Conservation (phyloP, 35 echinoderm and acorn worm species). For the Apostichopus parvimensis region DNA sequence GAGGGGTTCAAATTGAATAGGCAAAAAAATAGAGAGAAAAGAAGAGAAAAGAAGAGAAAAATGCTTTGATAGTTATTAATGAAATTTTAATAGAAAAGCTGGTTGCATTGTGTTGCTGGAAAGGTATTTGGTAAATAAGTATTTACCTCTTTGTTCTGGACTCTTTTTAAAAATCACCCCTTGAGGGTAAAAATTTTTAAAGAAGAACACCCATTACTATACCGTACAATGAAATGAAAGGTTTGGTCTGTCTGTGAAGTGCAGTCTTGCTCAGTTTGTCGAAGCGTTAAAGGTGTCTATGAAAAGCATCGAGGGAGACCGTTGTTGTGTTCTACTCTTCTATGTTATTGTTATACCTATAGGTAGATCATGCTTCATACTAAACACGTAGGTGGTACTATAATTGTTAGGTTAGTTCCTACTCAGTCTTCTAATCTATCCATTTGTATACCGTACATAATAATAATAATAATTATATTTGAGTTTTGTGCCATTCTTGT, state of each 20-base stretch:
- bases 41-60: background rate
- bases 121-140: background rate
- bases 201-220: background rate
- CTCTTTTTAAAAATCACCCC: background rate
- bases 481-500: too few species aligned
- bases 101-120: background rate
- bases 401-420: too few species aligned
- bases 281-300: background rate
- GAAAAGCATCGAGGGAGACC: too few species aligned
- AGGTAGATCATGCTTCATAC: too few species aligned
- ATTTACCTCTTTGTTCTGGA: background rate
- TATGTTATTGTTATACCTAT: too few species aligned
- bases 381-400: too few species aligned
- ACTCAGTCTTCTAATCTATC: too few species aligned
- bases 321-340: too few species aligned
- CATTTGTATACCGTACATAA: too few species aligned
- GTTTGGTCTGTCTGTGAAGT: background rate
- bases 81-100: background rate
- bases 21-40: too few species aligned
- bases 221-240: background rate
- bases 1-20: background rate
- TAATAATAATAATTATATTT: too few species aligned
- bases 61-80: background rate
- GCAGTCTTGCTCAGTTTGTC: background rate
- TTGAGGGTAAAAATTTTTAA: background rate